Percentiles rank a stretch among this genome's conserved stretches.
phyloP scores from a whole-genome alignment of 2,113 vertebrate species.

The Halichoerus grypus region DNA sequence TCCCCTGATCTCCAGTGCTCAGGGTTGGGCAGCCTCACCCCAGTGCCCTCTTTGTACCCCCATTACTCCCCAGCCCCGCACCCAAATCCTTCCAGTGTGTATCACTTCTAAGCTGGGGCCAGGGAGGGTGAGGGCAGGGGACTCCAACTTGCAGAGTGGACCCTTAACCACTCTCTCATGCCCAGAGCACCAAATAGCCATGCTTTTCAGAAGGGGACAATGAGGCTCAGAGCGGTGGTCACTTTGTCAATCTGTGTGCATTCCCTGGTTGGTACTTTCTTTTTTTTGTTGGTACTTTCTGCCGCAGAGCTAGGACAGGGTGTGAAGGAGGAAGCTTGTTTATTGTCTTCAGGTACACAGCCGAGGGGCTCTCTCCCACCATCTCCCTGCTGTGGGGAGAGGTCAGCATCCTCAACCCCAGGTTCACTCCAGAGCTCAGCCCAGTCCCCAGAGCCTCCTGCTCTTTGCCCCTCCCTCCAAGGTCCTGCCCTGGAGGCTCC shows the following conservation, averaged over 20 bases:
- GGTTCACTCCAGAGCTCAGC: neutral
- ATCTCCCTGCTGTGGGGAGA: neutral
- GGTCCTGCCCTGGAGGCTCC: slow-evolving; percentile 63
- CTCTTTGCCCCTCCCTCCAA: slow-evolving; percentile 20
- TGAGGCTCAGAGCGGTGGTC: neutral
- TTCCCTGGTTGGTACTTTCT: neutral
- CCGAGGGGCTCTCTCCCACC: neutral
- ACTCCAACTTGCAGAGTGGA: neutral
- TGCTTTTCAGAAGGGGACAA: neutral
- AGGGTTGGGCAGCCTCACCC: neutral
- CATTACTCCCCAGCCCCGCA: neutral
- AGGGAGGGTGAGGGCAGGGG: neutral
- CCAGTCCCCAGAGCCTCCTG: neutral
- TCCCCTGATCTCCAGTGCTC: neutral
- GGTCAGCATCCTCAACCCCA: neutral
- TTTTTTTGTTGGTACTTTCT: neutral
- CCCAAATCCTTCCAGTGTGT: neutral
- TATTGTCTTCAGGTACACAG: slow-evolving; percentile 58
- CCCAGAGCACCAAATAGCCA: neutral
- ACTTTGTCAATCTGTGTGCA: neutral
- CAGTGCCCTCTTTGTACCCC: neutral
- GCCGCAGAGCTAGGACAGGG: neutral
- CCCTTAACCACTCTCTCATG: neutral
- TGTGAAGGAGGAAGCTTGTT: slow-evolving; percentile 35
- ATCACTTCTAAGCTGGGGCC: neutral